Base-by-base conservation (phyloP, 1,140 invertebrate genomes). In the Prorops nasuta region DNA sequence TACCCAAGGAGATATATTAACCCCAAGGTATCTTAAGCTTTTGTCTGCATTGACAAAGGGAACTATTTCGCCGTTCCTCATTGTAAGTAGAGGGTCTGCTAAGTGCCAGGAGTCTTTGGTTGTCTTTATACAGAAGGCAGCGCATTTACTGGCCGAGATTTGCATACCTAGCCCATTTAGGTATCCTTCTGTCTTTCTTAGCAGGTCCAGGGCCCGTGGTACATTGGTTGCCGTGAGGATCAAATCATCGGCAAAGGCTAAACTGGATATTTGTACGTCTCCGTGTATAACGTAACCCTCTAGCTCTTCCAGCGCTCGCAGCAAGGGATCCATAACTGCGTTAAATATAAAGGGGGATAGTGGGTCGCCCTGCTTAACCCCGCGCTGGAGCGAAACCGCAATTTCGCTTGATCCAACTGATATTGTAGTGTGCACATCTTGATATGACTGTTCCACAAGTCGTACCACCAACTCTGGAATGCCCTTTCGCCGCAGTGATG, bases 251-350 rank as follows among this genome's bases (percentile, higher is more conserved):
- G 51, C 48, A 14, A 58, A 58, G 0, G 48, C 49, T 14, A 43
- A 2, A 39, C 20, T 28, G 2, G 24, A 47, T 47, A 47, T 19
- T 0, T 8, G 7, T 12, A 18, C 2, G 3, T 35, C 12, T 3
- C 12, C 18, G 0, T 21, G n/a, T 14, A 38, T 46, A 2, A 1
- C 8, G 7, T 32, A 47, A 0, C 44, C 45, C 0, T 19, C 18
- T 12, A 15, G 19, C 2, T 15, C 24, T 16, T 56, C 16, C 15
- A 61, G 34, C 12, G 3, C 7, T 1, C 56, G 59, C 1, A 56
- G 54, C 3, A 76, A 38, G 0, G 64, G 67, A 12, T 49, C 47
- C 3, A 49, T 42, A 0, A 42, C 9, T 12, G 20, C 22, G 9
- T 42, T 49, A 3, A 49, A 49, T 1, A 49, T 32, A 0, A 49